Percentiles rank a stretch among this genome's conserved stretches.
These are phyloP conservation scores for Rissa tridactyla DNA, from an alignment of 2,113 vertebrate genomes.

Conservation along the genomic window DNA sequence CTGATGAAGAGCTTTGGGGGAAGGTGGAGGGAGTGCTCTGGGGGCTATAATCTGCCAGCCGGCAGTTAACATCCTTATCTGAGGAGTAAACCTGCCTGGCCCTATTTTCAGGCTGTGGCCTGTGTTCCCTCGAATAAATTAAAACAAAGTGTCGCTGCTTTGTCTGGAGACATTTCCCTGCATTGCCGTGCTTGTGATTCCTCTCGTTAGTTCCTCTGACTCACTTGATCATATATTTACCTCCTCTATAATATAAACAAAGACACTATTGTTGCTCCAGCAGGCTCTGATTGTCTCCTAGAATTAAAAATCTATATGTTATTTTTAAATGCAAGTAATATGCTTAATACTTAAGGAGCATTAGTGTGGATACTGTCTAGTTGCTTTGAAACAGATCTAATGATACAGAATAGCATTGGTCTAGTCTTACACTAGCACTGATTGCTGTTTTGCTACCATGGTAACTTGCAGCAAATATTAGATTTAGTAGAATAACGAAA, in stretches of 20 bases:
- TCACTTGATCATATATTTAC: not conserved
- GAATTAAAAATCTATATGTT: not conserved
- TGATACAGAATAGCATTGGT: not conserved
- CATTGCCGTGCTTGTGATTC: not conserved
- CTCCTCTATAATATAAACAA: not conserved
- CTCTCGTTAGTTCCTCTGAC: not conserved
- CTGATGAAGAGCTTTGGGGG: not conserved
- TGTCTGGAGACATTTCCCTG: not conserved
- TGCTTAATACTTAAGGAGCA: not conserved
- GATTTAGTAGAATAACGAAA: not conserved
- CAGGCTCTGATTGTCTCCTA: not conserved
- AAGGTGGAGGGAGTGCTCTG: not conserved
- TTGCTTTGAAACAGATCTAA: not conserved
- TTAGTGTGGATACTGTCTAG: not conserved
- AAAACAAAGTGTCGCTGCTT: not conserved
- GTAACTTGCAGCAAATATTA: not conserved
- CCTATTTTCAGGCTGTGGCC: not conserved
- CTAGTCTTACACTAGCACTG: not conserved
- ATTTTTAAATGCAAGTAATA: not conserved
- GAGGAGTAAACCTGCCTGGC: not conserved
- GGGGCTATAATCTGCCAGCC: not conserved
- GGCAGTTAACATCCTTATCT: not conserved
- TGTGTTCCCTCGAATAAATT: not conserved
- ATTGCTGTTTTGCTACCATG: conserved; percentile 25
- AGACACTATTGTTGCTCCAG: rapidly evolving